Base-by-base conservation (phyloP, 2,888 invertebrate species). In the Athripsodes cinereus region DNA sequence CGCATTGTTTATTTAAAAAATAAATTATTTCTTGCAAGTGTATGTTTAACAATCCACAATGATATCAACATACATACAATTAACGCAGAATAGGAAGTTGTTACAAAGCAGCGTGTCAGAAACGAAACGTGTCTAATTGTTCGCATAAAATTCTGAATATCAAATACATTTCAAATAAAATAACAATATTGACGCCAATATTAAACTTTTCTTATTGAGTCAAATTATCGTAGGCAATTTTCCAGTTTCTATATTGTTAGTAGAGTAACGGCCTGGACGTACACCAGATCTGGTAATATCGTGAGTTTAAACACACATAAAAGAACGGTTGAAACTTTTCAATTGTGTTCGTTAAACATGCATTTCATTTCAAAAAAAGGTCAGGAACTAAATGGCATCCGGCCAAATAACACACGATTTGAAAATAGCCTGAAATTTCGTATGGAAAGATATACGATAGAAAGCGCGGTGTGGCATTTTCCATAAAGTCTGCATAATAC, bases 311-410 rank as follows among this genome's bases (percentile, higher is more conserved):
- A 56, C 56, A 56, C 51, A 40, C 51, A 51, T 56, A 56, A 56
- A 56, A 56, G 52, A 51, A 51, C 56, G 51, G 34, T 51, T 56
- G 44, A 56, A 56, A 56, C 51, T 56, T 56, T 55, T 56, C 56
- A 56, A 56, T 56, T 56, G 56, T 50, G 51, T 56, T 56, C 51
- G 44, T 56, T 56, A 56, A 56, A 56, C 52, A 56, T 56, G 49
- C 55, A 40, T 55, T 55, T 22, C 35, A 16, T 21, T 20, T 47
- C 21, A 3, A 47, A 21, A 50, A 49, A 50, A 56, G 18, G 51
- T 51, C 51, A 40, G 19, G 22, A 46, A 35, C 51, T 13, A 56
- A 51, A 52, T 56, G 56, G 56, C 56, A 46, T 22, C 11, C 16
- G 19, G 44, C 51, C 51, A 52, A 46, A 16, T 55, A 18, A 40